Conservation (phyloP, 2,797 vertebrate genomes). For the Taenioides sp. region DNA sequence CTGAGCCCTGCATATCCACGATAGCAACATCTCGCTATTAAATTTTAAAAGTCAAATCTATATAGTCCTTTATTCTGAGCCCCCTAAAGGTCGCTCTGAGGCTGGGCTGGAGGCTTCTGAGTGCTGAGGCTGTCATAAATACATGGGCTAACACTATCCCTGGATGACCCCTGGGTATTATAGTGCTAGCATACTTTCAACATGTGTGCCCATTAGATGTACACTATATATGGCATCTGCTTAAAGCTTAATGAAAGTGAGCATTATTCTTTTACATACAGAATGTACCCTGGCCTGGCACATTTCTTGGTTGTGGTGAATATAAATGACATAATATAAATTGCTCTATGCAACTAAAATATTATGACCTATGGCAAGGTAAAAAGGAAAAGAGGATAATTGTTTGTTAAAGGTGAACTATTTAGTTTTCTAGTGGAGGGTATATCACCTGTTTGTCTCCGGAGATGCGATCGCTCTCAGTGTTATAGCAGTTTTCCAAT, state of each 20-base stretch:
- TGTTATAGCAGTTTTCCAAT: too few relatives aligned
- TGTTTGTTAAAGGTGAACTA: too few relatives aligned
- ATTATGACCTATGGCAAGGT: neutral
- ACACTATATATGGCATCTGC: slow-evolving; percentile 20
- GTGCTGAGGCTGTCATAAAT: slow-evolving; percentile 28
- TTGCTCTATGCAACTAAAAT: neutral
- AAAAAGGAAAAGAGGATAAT: neutral
- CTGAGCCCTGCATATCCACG: neutral
- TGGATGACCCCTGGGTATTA: slow-evolving; percentile 43
- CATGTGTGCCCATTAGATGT: slow-evolving; percentile 59
- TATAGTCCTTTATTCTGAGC: slow-evolving; percentile 17
- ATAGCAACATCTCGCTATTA: neutral
- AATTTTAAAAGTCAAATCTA: slow-evolving; percentile 14
- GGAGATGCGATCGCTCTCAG: too few relatives aligned
- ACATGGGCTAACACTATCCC: slow-evolving; percentile 31
- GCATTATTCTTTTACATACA: slow-evolving; percentile 22
- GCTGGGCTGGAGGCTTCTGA: slow-evolving; percentile 18
- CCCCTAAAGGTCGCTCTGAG: slow-evolving; percentile 32
- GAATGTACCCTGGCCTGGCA: neutral
- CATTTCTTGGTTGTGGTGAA: neutral
- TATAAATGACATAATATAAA: neutral
- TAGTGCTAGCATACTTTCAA: slow-evolving; percentile 36
- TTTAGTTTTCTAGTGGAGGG: too few relatives aligned
- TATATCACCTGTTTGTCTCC: too few relatives aligned
- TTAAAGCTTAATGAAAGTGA: slow-evolving; percentile 36